phyloP scores from a whole-genome alignment of 2,113 vertebrate species.

The Shinisaurus crocodilurus region DNA sequence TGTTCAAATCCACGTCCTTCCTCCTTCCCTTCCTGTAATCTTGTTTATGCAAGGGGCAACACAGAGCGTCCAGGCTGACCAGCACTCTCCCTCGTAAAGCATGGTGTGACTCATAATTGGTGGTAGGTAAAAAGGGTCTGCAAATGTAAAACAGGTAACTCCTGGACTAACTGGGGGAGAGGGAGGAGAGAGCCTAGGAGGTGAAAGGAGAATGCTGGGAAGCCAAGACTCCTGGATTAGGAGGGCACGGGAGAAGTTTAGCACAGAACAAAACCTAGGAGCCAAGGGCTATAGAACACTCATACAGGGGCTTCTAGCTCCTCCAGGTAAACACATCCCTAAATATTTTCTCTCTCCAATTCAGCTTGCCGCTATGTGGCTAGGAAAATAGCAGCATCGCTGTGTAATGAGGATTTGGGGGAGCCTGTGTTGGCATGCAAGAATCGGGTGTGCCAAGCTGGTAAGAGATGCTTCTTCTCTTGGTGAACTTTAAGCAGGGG shows the following conservation, averaged over 20 bases:
- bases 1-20: not conserved
- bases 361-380: conserved; percentile 47
- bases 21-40: not conserved
- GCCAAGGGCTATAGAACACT: not conserved
- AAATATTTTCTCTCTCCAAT: not conserved
- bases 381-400: conserved; percentile 15
- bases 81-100: not conserved
- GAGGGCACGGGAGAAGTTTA: not conserved
- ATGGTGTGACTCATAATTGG: conserved; percentile 27
- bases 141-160: not conserved
- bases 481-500: not conserved
- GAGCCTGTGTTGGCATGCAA: not conserved
- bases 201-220: not conserved
- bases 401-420: not conserved
- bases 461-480: not conserved
- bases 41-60: not conserved
- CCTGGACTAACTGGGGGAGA: not conserved
- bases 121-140: not conserved
- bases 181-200: too few relatives aligned
- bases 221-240: too few relatives aligned
- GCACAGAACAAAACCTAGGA: not conserved
- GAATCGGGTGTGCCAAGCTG: not conserved
- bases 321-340: not conserved
- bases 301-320: not conserved
- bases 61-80: not conserved